Evolutionary conservation across 37 sponge, comb jelly and placozoan species (phyloP), one percentile per base, ranked within the genome.

Genomic region (Hormiphora californensis): DNA sequence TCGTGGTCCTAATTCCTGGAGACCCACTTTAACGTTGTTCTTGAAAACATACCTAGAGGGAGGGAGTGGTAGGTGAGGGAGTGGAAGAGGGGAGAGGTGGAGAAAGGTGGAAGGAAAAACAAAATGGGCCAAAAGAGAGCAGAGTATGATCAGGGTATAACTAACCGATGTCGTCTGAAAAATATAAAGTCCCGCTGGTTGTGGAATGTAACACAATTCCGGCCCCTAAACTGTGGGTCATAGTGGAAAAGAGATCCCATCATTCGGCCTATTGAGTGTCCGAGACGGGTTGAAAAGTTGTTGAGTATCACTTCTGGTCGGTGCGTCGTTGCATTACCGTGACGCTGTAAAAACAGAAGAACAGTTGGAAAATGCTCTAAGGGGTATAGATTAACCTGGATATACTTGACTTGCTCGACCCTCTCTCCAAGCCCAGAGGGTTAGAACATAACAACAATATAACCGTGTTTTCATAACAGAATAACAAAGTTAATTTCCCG

Each of bases 141-240:
- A 63, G 0, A 39, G 23, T n/a, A 63, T 0, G 9, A 40, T 0
- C 12, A 31, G 33, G 4, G 0, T 5, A 7, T 85, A 25, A 12
- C 81, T 23, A 49, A 95, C 93, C 98, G 90, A 89, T 98, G 95
- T 53, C 91, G 90, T 87, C 99, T 89, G 88, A 98, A 93, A 88
- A 98, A 98, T 36, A 98, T 92, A 87, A 67, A 98, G 87, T 98
- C 99, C 34, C 99, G 63, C 89, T 98, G 99, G 49, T 93, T 93
- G 87, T 98, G 99, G 54, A 94, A 98, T 19, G 99, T 98, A 62
- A 98, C 95, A 0, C 87, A 94, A 31, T 88, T 88, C 15, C 99
- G 85, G n/a, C 95, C 99, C 69, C 69, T 78, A 85, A 98, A 98
- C 88, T 98, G 89, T 40, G 99, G 99, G 51, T 91, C 90, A 0